Evolutionary conservation across 1,140 invertebrate genomes (phyloP).

Genomic region (Drosophila asahinai): DNA sequence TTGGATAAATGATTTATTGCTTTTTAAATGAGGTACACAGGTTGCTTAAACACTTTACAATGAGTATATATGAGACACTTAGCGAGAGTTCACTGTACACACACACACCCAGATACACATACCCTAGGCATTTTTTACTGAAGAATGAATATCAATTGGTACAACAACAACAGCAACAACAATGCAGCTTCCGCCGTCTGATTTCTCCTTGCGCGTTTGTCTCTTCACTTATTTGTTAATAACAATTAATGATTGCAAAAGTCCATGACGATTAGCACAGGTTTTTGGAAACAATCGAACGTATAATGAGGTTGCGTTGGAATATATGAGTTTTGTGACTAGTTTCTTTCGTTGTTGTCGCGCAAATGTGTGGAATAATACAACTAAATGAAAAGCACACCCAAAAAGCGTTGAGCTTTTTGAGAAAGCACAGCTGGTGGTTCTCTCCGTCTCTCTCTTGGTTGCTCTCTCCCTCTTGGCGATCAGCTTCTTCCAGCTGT

Average conservation of each 20-base stretch:
- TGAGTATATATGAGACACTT: conserved; percentile 25
- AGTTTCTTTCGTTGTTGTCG: conserved; percentile 59
- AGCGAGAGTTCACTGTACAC: conserved; percentile 21
- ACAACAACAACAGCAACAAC: conserved; percentile 12
- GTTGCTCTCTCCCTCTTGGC: conserved; percentile 9
- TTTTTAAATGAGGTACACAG: conserved; percentile 17
- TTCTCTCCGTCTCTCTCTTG: conserved; percentile 3
- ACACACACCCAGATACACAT: conserved; percentile 42
- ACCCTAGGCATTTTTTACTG: conserved; percentile 70
- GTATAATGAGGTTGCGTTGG: conserved; percentile 34
- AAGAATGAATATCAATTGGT: conserved; percentile 54
- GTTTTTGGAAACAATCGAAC: conserved; percentile 12
- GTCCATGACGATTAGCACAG: conserved; percentile 21
- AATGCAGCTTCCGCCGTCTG: conserved; percentile 27
- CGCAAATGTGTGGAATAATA: conserved; percentile 58
- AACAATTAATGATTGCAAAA: conserved; percentile 31
- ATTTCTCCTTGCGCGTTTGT: conserved; percentile 11
- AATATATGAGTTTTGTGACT: conserved; percentile 38
- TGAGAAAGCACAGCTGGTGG: conserved; percentile 20
- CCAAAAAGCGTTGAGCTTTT: conserved; percentile 46
- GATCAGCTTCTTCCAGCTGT: conserved; percentile 56
- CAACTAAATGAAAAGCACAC: conserved; percentile 56
- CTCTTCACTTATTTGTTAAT: conserved; percentile 29
- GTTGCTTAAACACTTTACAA: conserved; percentile 18
- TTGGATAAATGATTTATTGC: conserved; percentile 17